A percentile compares a stretch with the other conserved stretches of the same genome.
These are phyloP conservation scores for Eremobia ochroleuca DNA, from an alignment of 2,888 invertebrate species.

Conservation along the genomic window DNA sequence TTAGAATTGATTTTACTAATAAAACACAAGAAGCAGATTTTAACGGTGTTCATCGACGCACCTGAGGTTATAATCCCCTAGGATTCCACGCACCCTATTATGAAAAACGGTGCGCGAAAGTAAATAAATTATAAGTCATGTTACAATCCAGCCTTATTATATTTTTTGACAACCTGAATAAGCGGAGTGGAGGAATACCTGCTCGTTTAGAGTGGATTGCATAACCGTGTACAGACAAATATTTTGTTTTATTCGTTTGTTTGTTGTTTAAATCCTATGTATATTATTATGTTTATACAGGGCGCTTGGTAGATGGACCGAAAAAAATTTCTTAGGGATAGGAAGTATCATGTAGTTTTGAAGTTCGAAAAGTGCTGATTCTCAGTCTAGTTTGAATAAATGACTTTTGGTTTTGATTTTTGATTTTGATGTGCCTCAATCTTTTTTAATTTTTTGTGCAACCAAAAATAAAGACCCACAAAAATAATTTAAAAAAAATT, in stretches of 20 bases:
- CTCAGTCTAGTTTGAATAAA: no score
- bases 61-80: slow-evolving; percentile 50
- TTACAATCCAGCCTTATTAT: slow-evolving; percentile 1
- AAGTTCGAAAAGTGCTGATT: no score
- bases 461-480: background rate
- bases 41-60: slow-evolving; percentile 43
- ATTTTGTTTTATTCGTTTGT: background rate
- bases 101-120: slow-evolving; percentile 17
- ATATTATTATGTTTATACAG: no score
- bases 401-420: no score
- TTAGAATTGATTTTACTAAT: background rate
- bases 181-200: background rate
- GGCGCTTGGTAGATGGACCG: no score
- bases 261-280: no score
- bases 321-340: no score
- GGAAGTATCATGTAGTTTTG: no score
- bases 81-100: slow-evolving; percentile 33
- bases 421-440: background rate
- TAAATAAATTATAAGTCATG: slow-evolving; percentile 36
- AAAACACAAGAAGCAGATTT: slow-evolving; percentile 12
- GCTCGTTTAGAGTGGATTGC: background rate
- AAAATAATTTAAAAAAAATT: background rate
- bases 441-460: background rate
- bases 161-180: background rate
- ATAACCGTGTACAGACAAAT: background rate